Base-by-base conservation (phyloP, 2,797 vertebrate genomes). In the Vireo griseus region DNA sequence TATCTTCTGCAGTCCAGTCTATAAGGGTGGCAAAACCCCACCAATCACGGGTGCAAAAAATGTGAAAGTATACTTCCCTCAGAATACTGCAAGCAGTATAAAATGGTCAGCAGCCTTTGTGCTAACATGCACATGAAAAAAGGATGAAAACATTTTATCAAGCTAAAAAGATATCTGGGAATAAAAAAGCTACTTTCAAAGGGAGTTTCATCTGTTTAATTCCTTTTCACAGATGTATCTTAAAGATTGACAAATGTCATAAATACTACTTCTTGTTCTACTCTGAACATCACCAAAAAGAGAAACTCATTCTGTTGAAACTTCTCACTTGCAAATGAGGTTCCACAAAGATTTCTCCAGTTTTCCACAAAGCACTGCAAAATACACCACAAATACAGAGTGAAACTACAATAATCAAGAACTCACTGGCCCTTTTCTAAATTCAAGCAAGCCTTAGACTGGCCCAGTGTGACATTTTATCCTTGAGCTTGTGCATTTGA, bases 401-500 rank as follows among this genome's bases (percentile, higher is more conserved):
- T 11, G 39, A 80, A 82, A 58, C 39, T 6, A 45, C 0, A 4
- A 75, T 22, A 40, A 85, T 13, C n/a, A 65, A 58, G 26, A 88
- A 44, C 11, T 47, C 2, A 5, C 24, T 20, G 21, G 26, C 50
- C 25, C 39, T 85, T 42, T 40, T 76, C n/a, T n/a, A 85, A 71
- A 63, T 52, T 71, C 29, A 69, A 61, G 9, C 21, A 74, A 72
- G 28, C 3, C 58, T 47, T 61, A 20, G 42, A 18, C 40, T 31
- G 33, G 29, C 35, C 74, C 45, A 63, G 21, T 44, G 24, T 87
- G 90, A 93, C 92, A 95, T 91, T 95, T 95, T 92, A 85, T 93
- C 88, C 88, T 95, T 91, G 71, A 94, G 67, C 50, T 66, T 69
- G 19, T 76, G 52, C 39, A 33, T 57, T 94, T 61, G 55, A 79